Evolutionary conservation across 2,797 vertebrate genomes (phyloP).

Genomic region (Lagocephalus sceleratus): DNA sequence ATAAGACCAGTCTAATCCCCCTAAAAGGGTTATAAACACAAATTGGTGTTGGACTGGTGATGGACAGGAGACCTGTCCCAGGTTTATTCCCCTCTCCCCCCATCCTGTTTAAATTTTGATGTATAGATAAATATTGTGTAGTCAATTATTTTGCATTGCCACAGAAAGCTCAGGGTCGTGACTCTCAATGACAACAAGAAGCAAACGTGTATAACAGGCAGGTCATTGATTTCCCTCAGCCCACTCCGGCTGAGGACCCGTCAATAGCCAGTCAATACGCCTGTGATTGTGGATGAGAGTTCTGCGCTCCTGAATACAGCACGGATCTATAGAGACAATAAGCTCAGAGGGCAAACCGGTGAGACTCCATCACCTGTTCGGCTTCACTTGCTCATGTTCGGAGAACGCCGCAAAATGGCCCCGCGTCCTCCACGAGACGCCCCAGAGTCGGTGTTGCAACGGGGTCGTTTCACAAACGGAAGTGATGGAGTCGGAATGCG

Average conservation of each 20-base stretch:
- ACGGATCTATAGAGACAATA: slow-evolving; percentile 73
- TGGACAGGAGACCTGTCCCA: not conserved
- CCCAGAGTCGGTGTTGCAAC: slow-evolving; percentile 47
- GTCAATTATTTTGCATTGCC: slow-evolving; percentile 18
- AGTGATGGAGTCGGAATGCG: no score
- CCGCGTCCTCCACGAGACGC: slow-evolving; percentile 43
- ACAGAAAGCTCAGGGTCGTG: slow-evolving; percentile 47
- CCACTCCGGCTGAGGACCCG: slow-evolving; percentile 57
- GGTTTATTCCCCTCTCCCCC: not conserved
- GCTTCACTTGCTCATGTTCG: slow-evolving; percentile 46
- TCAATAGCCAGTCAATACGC: slow-evolving; percentile 74
- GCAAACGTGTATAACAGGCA: slow-evolving; percentile 55
- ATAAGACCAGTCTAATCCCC: slow-evolving; percentile 39
- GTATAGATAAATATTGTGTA: no score
- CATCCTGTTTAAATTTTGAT: not conserved
- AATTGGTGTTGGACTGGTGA: not conserved
- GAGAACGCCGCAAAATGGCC: slow-evolving; percentile 28
- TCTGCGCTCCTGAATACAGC: slow-evolving; percentile 65
- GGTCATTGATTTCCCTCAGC: slow-evolving; percentile 71
- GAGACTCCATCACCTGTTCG: slow-evolving; percentile 34
- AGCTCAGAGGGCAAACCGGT: slow-evolving; percentile 63
- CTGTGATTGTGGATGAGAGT: slow-evolving; percentile 74
- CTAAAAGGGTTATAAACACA: slow-evolving; percentile 50
- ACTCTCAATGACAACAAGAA: slow-evolving; percentile 42
- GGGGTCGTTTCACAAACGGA: no score